A percentile compares a stretch with the other conserved stretches of the same genome.
These are phyloP conservation scores for Halictus rubicundus DNA, from an alignment of 1,140 invertebrate species.

Conservation along the genomic window DNA sequence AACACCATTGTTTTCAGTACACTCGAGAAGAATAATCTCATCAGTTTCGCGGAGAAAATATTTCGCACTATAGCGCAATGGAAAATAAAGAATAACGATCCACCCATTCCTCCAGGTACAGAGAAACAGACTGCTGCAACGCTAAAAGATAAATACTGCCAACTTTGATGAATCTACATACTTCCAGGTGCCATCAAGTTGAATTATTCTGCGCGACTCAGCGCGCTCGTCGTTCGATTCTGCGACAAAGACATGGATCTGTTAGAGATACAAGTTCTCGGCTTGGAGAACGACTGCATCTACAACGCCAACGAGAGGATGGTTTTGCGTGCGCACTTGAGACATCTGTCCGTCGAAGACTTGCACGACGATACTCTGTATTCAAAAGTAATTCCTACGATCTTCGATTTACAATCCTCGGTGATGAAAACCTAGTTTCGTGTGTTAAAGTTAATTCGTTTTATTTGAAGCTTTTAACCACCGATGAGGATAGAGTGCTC, in stretches of 20 bases:
- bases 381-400: slow-evolving; percentile 83
- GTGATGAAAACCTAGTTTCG: not conserved
- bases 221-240: slow-evolving; percentile 83
- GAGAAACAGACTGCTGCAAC: not conserved
- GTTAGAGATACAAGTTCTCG: slow-evolving; percentile 84
- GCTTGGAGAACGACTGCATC: slow-evolving; percentile 88
- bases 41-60: slow-evolving; percentile 54
- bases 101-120: slow-evolving; percentile 85
- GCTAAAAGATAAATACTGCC: too few relatives aligned
- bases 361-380: slow-evolving; percentile 89
- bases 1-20: slow-evolving; percentile 58
- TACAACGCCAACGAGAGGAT: slow-evolving; percentile 91
- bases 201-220: slow-evolving; percentile 87
- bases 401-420: not conserved
- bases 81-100: slow-evolving; percentile 79
- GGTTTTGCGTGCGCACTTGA: slow-evolving; percentile 86
- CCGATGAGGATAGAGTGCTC: slow-evolving; percentile 89
- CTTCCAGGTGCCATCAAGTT: slow-evolving; percentile 86
- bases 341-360: slow-evolving; percentile 86
- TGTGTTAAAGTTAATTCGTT: slow-evolving; percentile 24
- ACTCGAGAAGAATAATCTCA: slow-evolving; percentile 48
- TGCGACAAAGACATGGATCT: slow-evolving; percentile 88
- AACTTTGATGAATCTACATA: too few relatives aligned
- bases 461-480: slow-evolving; percentile 82
- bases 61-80: slow-evolving; percentile 56